These are phyloP conservation scores for Pipa parva DNA, from an alignment of 2,113 vertebrate species.

Conservation along the genomic window DNA sequence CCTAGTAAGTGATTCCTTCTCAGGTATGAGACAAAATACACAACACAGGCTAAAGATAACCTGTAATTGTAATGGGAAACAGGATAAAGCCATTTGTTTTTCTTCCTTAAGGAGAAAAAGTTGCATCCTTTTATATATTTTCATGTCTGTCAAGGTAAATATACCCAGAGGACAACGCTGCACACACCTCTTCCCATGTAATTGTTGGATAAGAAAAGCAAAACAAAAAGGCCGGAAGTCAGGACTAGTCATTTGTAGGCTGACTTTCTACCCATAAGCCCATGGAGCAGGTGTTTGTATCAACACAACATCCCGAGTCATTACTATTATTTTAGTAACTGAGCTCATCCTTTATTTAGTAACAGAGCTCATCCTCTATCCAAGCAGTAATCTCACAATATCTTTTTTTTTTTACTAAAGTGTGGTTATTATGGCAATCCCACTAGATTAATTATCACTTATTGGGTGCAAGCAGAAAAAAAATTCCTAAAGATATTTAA, in stretches of 20 bases:
- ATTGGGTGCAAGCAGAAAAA: no score
- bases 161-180: neutral
- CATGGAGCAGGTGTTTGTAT: slow-evolving; percentile 17
- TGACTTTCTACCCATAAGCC: neutral
- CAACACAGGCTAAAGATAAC: slow-evolving; percentile 32
- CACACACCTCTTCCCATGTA: neutral
- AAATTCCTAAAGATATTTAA: no score
- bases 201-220: neutral
- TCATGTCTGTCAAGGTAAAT: neutral
- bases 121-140: neutral
- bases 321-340: neutral
- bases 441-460: no score
- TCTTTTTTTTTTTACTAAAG: no score
- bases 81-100: neutral
- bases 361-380: no score
- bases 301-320: slow-evolving; percentile 15
- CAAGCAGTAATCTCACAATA: no score
- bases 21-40: slow-evolving; percentile 16
- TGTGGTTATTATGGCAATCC: no score
- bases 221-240: slow-evolving; percentile 16
- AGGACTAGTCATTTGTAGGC: neutral
- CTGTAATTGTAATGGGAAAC: neutral
- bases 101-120: neutral
- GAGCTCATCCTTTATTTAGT: no score
- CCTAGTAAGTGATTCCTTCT: neutral